A percentile compares a stretch with the other conserved stretches of the same genome.
These are phyloP conservation scores for Pipra filicauda DNA, from an alignment of 2,113 vertebrate genomes.

Conservation along the genomic window DNA sequence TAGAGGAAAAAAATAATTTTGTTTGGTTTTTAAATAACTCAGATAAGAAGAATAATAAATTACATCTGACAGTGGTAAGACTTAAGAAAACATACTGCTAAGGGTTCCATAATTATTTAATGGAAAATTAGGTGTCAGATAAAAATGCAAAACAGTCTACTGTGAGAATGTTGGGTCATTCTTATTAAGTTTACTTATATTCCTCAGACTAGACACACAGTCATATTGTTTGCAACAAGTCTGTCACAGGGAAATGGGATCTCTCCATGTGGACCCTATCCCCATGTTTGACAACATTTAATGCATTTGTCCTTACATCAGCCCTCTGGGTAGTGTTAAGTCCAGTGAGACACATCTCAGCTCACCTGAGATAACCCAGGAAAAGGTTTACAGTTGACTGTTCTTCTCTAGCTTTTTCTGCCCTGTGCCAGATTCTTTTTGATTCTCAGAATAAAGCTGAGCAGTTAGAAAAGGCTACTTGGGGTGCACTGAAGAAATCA, in stretches of 20 bases:
- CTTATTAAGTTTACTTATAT: neutral
- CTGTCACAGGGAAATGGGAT: neutral
- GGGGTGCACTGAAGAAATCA: neutral
- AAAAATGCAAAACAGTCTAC: neutral
- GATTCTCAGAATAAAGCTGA: neutral
- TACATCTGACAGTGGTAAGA: neutral
- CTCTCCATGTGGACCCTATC: neutral
- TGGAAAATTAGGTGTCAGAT: neutral
- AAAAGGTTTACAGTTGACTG: neutral
- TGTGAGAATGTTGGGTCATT: neutral
- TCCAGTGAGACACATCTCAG: neutral
- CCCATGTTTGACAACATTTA: neutral
- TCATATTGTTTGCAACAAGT: neutral
- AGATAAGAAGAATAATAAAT: neutral
- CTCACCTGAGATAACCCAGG: neutral
- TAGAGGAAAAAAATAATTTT: neutral
- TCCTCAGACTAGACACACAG: neutral
- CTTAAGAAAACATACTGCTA: neutral
- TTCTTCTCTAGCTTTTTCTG: neutral
- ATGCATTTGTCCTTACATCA: neutral
- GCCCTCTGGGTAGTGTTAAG: neutral
- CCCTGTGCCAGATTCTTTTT: neutral
- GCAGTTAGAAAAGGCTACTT: neutral
- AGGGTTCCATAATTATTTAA: neutral
- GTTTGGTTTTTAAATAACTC: neutral